Evolutionary conservation across 2,113 vertebrate species (phyloP), one percentile per base, ranked within the genome.

Genomic region (Erpornis zantholeuca): DNA sequence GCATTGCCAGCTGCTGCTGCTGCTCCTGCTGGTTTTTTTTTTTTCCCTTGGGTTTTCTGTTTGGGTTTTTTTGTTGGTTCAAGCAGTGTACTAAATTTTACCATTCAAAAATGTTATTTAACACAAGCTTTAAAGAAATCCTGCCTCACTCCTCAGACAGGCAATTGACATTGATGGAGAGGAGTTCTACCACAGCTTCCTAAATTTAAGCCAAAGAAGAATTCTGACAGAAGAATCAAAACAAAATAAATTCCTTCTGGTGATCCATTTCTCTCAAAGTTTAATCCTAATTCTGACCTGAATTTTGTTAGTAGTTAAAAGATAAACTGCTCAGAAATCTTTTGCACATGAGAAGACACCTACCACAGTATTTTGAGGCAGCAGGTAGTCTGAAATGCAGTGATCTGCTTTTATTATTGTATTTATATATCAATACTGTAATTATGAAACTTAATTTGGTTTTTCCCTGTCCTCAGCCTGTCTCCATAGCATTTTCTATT

Each of bases 81-180:
- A 78, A 63, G 53, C 6, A 53, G 9, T 2, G 6, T 31, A 50
- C 64, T 78, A 78, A 63, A 56, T 82, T 35, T 75, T 79, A 70
- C 35, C 38, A 82, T 63, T 82, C 16, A 71, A 64, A 95, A 76
- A 44, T 11, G 3, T 21, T 45, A 64, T 49, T 79, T 60, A 91
- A 54, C 13, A 59, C n/a, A 20, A 42, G 28, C 24, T 78, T 66
- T 75, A 68, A 70, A 78, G 14, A 78, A 92, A 87, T 69, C 18
- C 40, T 64, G 23, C 63, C 40, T 82, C 61, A 7, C 35, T 71
- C 18, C 52, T 71, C 33, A 20, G 40, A 38, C 25, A 68, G 38
- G 16, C 10, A 59, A 38, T 6, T 42, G 50, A 40, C 0, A 0
- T 17, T 42, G 24, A 29, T 52, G n/a, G 57, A 0, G 6, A 81